Percentiles rank a stretch among this genome's conserved stretches.
Evolutionary conservation across 2,113 vertebrate genomes (phyloP).

Genomic region (Campylomormyrus numenius): DNA sequence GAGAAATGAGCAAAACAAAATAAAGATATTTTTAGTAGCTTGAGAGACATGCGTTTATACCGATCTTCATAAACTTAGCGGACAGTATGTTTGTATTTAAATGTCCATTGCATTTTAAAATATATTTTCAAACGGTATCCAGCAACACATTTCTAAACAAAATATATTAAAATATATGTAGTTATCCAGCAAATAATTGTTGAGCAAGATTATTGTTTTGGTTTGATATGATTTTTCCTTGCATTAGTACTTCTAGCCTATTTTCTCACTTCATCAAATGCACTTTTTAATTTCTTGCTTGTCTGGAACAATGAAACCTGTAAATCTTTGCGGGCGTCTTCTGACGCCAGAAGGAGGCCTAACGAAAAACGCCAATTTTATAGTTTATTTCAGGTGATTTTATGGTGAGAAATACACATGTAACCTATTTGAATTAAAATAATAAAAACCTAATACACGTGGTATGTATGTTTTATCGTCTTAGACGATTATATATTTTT

Average conservation of each 20-base stretch:
- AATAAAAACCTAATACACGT: not conserved
- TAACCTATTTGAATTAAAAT: not conserved
- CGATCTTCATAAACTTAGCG: not conserved
- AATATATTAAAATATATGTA: not conserved
- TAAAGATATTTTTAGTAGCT: not conserved
- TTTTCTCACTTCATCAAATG: not conserved
- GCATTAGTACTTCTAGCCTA: not conserved
- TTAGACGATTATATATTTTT: not conserved
- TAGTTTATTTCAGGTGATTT: not conserved
- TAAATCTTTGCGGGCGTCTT: not conserved
- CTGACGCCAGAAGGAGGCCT: not conserved
- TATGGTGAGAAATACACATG: not conserved
- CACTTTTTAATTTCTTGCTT: not conserved
- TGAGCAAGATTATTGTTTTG: not conserved
- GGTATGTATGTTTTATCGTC: not conserved
- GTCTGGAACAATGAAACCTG: not conserved
- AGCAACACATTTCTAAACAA: not conserved
- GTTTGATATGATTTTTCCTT: not conserved
- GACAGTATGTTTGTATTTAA: not conserved
- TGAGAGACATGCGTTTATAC: not conserved
- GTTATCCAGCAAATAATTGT: not conserved
- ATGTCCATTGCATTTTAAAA: not conserved
- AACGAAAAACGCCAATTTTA: not conserved
- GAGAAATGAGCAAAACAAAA: constrained; percentile 29
- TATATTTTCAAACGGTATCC: not conserved